Conservation (phyloP, 2,888 invertebrate species). For the Drosophila pseudotakahashii region DNA sequence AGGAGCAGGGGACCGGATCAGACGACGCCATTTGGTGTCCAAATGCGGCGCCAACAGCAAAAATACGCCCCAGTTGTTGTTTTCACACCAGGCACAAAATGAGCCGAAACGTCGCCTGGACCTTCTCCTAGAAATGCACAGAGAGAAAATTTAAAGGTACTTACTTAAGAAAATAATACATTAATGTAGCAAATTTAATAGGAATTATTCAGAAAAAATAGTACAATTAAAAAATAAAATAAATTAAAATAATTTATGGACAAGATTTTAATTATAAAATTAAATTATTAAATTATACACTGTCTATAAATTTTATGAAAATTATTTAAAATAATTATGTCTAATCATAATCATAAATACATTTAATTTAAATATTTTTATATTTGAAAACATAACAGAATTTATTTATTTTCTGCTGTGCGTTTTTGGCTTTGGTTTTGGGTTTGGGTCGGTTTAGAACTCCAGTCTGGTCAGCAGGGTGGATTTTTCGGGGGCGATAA, state of each 20-base stretch:
- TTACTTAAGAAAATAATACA: too few species aligned
- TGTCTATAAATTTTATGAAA: not conserved
- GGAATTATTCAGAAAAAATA: too few species aligned
- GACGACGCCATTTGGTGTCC: constrained; percentile 72
- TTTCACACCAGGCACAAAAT: constrained; percentile 73
- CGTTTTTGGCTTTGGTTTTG: constrained; percentile 28
- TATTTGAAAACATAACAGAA: too few species aligned
- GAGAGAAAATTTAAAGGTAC: not conserved
- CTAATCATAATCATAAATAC: too few species aligned
- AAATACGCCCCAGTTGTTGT: constrained; percentile 78
- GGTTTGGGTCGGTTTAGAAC: constrained; percentile 7
- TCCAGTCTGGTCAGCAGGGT: constrained; percentile 18
- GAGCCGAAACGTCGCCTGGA: constrained; percentile 36
- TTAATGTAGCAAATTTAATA: too few species aligned
- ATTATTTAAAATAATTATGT: not conserved
- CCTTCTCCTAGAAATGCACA: constrained; percentile 6
- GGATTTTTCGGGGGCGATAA: constrained; percentile 30
- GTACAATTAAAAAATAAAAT: too few species aligned
- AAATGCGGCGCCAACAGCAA: constrained; percentile 77
- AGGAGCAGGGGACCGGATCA: constrained; percentile 35
- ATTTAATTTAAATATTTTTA: too few species aligned
- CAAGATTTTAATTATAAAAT: too few species aligned
- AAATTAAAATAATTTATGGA: too few species aligned
- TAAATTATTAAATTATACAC: too few species aligned
- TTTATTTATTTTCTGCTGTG: constrained; percentile 4